phyloP scores from a whole-genome alignment of 2,888 invertebrate species.

The Colostygia pectinataria region DNA sequence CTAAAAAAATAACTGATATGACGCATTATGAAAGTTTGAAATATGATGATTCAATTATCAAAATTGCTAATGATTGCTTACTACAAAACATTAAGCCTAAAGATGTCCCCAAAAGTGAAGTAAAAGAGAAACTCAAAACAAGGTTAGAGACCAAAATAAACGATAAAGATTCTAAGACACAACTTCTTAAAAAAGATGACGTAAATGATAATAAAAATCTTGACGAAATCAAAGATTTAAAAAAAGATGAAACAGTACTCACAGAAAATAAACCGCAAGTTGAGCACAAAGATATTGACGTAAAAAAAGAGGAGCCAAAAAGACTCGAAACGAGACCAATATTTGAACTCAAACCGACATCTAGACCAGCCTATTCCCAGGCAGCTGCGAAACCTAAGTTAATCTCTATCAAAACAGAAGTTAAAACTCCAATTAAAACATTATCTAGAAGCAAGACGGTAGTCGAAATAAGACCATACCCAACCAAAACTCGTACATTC shows the following conservation, averaged over 20 bases:
- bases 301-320: slow-evolving; percentile 11
- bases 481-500: slow-evolving; percentile 55
- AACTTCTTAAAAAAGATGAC: slow-evolving; percentile 44
- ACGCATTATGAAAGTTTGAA: slow-evolving; percentile 7
- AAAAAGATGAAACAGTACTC: slow-evolving; percentile 6
- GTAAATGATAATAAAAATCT: slow-evolving; percentile 41
- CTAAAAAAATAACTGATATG: not conserved
- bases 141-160: slow-evolving; percentile 14
- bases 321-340: slow-evolving; percentile 44
- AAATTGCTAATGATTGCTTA: slow-evolving; percentile 6
- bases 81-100: slow-evolving; percentile 2
- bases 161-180: slow-evolving; percentile 27
- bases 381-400: slow-evolving; percentile 78
- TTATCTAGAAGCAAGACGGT: slow-evolving; percentile 72
- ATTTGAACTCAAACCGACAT: slow-evolving; percentile 47
- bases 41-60: slow-evolving; percentile 14
- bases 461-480: slow-evolving; percentile 65
- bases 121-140: slow-evolving; percentile 33
- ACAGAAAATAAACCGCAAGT: slow-evolving; percentile 13
- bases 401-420: slow-evolving; percentile 56
- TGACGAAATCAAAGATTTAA: slow-evolving; percentile 20
- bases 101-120: slow-evolving; percentile 26
- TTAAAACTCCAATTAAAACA: slow-evolving; percentile 56
- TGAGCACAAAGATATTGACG: slow-evolving; percentile 12
- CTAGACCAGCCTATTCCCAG: slow-evolving; percentile 75